These are phyloP conservation scores for Drosophila athabasca DNA, from an alignment of 1,140 invertebrate genomes.

Conservation along the genomic window DNA sequence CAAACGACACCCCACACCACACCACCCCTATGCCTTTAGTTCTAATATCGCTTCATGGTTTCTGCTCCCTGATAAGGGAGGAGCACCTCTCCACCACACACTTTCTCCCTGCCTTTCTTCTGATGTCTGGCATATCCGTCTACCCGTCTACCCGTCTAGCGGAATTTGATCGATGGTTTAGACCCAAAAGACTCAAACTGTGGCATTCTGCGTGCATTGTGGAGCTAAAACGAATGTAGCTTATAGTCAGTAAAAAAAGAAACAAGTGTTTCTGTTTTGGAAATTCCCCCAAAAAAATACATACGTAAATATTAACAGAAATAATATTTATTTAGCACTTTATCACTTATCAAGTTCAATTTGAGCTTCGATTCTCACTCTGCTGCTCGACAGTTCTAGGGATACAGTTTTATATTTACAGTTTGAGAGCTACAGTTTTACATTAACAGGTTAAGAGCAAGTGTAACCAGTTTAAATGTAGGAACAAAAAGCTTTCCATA, in stretches of 20 bases:
- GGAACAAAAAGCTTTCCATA: constrained; percentile 19
- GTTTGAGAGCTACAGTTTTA: constrained; percentile 26
- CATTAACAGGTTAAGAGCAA: background rate
- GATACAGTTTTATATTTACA: constrained; percentile 3
- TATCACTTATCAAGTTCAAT: background rate
- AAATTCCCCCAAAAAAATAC: background rate
- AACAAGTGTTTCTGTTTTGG: constrained; percentile 13
- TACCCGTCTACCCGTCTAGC: constrained; percentile 33
- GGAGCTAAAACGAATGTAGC: too few species aligned
- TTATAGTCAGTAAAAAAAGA: background rate
- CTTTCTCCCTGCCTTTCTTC: constrained; percentile 6
- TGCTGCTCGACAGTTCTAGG: background rate
- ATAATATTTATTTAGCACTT: constrained; percentile 13
- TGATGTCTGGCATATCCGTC: constrained; percentile 14
- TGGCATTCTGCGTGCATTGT: constrained; percentile 1
- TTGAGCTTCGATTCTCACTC: background rate
- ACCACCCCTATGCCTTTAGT: background rate
- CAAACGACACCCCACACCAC: too few species aligned
- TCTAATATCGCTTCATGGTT: constrained; percentile 30
- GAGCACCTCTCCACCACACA: background rate
- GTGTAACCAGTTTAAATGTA: constrained; percentile 2
- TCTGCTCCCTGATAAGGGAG: constrained; percentile 23
- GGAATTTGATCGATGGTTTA: constrained; percentile 36
- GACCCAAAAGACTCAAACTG: constrained; percentile 9
- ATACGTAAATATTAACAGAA: constrained; percentile 1